Conservation (phyloP, 2,797 vertebrate genomes). For the Labroides dimidiatus region DNA sequence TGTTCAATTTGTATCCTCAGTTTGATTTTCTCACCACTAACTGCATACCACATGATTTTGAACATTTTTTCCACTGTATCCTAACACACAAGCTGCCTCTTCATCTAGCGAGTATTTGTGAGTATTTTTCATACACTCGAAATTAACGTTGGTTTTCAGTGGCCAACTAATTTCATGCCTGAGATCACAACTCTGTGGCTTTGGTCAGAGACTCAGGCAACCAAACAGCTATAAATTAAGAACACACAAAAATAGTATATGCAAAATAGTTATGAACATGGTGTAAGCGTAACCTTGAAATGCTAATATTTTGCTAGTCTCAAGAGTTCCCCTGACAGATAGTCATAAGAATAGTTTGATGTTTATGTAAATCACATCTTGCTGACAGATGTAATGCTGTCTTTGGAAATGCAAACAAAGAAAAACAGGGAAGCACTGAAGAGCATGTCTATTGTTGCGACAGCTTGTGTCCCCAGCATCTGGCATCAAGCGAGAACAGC, state of each 20-base stretch:
- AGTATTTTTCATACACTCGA: background rate
- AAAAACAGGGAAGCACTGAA: conserved; percentile 68
- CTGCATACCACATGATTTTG: conserved; percentile 39
- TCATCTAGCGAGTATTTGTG: conserved; percentile 7
- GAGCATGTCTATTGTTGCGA: conserved; percentile 77
- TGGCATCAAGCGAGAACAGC: conserved; percentile 77
- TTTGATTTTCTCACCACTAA: conserved; percentile 56
- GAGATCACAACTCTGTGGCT: conserved; percentile 26
- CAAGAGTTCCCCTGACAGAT: conserved; percentile 80
- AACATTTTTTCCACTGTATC: conserved; percentile 23
- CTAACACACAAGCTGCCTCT: background rate
- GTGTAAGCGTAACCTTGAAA: conserved; percentile 82
- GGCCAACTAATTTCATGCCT: conserved; percentile 1
- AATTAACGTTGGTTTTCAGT: conserved; percentile 1
- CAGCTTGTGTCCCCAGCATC: conserved; percentile 81
- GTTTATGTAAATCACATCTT: conserved; percentile 83
- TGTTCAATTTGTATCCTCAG: conserved; percentile 58
- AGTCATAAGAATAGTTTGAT: conserved; percentile 77
- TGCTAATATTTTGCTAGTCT: conserved; percentile 81
- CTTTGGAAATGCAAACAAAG: conserved; percentile 80
- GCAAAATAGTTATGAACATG: conserved; percentile 72
- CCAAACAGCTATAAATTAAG: conserved; percentile 43
- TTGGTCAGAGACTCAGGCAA: conserved; percentile 40
- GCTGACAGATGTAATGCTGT: conserved; percentile 82
- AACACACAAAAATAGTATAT: conserved; percentile 72